phyloP scores from a whole-genome alignment of 2,113 vertebrate genomes.

The Bujurquina vittata region DNA sequence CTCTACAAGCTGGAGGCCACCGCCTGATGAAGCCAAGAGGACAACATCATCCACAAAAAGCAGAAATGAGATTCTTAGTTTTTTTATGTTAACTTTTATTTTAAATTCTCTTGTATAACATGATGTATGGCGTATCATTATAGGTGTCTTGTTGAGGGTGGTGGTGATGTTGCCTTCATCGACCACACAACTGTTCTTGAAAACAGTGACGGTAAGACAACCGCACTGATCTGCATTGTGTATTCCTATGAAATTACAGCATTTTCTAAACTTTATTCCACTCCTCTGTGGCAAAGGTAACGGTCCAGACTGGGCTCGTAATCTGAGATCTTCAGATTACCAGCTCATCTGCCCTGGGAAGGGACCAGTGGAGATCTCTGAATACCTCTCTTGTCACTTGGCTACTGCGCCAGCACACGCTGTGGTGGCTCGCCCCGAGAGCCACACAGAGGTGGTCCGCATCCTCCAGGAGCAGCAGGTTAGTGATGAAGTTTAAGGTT shows the following conservation, averaged over 20 bases:
- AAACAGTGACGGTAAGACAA: slow-evolving; percentile 81
- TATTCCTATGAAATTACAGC: not conserved
- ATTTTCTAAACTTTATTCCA: not conserved
- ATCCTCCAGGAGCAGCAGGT: slow-evolving; percentile 76
- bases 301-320: slow-evolving; percentile 55
- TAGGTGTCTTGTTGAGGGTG: slow-evolving; percentile 86
- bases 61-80: too few relatives aligned
- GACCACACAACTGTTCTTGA: slow-evolving; percentile 86
- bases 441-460: slow-evolving; percentile 10
- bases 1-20: too few relatives aligned
- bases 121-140: not conserved
- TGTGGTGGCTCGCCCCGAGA: slow-evolving; percentile 77
- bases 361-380: not conserved
- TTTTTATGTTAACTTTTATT: not conserved
- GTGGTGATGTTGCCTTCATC: slow-evolving; percentile 90
- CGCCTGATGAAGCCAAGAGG: too few relatives aligned
- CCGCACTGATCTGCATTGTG: not conserved
- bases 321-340: slow-evolving; percentile 48
- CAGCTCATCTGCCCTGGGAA: slow-evolving; percentile 72
- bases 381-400: slow-evolving; percentile 60
- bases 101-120: not conserved
- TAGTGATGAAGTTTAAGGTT: not conserved
- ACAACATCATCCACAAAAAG: too few relatives aligned
- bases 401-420: slow-evolving; percentile 76
- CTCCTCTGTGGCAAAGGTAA: slow-evolving; percentile 44